A percentile compares a stretch with the other conserved stretches of the same genome.
These are phyloP conservation scores for Sebastes nivosus DNA, from an alignment of 2,797 vertebrate genomes.

Conservation along the genomic window DNA sequence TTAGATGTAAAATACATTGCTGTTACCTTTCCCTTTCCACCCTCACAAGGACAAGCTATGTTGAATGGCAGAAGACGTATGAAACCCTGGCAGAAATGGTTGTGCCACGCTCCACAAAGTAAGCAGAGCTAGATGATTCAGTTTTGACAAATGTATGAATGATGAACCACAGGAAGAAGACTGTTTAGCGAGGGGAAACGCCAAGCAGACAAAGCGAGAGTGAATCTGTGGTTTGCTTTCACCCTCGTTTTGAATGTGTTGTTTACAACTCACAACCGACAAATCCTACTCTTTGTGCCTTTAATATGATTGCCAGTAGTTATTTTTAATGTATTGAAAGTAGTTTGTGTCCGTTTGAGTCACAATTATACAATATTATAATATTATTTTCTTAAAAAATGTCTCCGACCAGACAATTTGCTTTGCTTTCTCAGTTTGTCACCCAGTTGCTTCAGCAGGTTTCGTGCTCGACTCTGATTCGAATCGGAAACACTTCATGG, in stretches of 20 bases:
- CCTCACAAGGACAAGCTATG: conserved; percentile 84
- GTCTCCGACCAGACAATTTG: not conserved
- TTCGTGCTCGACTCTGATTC: not conserved
- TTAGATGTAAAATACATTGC: not conserved
- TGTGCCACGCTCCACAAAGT: conserved; percentile 98
- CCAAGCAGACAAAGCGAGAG: no score
- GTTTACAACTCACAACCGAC: no score
- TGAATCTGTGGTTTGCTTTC: no score
- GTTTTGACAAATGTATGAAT: not conserved
- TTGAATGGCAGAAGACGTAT: conserved; percentile 96
- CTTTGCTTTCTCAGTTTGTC: not conserved
- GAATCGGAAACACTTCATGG: conserved; percentile 1
- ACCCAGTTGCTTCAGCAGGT: not conserved
- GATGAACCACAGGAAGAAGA: not conserved
- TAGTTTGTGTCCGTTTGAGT: not conserved
- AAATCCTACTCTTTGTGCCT: not conserved
- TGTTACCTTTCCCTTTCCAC: not conserved
- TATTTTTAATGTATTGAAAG: not conserved
- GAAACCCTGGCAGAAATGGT: conserved; percentile 98
- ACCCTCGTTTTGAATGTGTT: no score
- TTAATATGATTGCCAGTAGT: not conserved
- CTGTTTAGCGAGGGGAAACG: no score
- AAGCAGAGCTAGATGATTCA: conserved; percentile 55
- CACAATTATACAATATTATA: not conserved
- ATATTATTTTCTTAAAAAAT: not conserved